Base-by-base conservation (phyloP, 2,888 invertebrate genomes). In the Idaea dimidiata region DNA sequence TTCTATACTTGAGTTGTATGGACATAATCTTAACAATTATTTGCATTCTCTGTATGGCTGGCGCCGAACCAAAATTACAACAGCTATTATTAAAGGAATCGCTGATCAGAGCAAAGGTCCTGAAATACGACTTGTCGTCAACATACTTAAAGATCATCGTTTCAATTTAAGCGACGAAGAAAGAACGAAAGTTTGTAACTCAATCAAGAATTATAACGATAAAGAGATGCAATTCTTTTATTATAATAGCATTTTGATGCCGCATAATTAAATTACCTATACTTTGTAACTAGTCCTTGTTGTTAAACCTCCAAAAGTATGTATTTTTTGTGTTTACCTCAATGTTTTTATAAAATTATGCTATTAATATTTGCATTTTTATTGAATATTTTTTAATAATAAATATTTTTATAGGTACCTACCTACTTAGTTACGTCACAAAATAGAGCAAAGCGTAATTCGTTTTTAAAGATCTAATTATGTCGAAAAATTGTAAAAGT, bases 1-100 rank as follows among this genome's bases (percentile, higher is more conserved):
- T 53, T 81, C 85, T 0, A 68, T 87, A 10, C 66, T 73, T 33
- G 77, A 81, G 17, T 55, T 85, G 5, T 87, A 84, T 59, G 67
- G 67, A 1, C 17, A 32, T 0, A 66, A 67, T 1, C 62, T 87
- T 6, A 57, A 43, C 0, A 24, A 57, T 2, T 83, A 79, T 66
- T 65, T 85, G 1, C 0, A 54, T 14, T 43, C 43, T 10, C 10
- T 14, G 43, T 43, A 14, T 43, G 43, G 43, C 10, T 43, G 43
- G 43, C 43, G 43, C 43, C 7, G 43, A 43, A 43, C 43, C 10
- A 43, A 16, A 16, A 1, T 16, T 31, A 24, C 57, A 32, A 54
- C 32, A 2, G 59, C 62, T 14, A 33, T 62, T 2, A 59, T 62
- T 0, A 62, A 62, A 32, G 62, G 62, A n/a, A 62, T 62, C 31